phyloP scores from a whole-genome alignment of 2,797 vertebrate species.

The Sebastes hubbsi region DNA sequence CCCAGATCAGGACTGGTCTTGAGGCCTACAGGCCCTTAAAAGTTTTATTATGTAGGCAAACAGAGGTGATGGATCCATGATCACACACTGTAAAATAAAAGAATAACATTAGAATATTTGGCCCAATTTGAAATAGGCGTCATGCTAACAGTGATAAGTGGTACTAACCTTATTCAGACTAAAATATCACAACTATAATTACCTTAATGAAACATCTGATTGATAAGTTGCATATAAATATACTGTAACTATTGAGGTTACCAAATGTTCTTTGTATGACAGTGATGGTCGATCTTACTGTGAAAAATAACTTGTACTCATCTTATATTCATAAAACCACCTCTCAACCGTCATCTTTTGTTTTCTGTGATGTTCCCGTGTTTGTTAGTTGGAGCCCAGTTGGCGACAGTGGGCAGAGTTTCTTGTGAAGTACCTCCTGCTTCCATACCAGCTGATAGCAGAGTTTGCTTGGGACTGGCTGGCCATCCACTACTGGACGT shows the following conservation, averaged over 20 bases:
- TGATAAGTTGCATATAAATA: background rate
- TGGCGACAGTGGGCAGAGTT: conserved; percentile 94
- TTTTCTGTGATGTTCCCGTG: background rate
- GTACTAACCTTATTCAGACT: background rate
- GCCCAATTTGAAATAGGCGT: background rate
- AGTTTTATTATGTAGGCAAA: background rate
- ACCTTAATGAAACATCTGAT: background rate
- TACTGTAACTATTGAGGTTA: background rate
- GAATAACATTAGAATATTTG: background rate
- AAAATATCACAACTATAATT: background rate
- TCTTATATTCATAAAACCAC: background rate
- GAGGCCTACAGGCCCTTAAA: fast-evolving
- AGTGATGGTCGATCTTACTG: background rate
- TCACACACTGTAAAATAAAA: background rate
- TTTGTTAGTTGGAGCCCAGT: conserved; percentile 81
- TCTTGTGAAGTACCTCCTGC: conserved; percentile 88
- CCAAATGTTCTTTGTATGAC: background rate
- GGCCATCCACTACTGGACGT: conserved; percentile 93
- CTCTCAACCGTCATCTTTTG: background rate
- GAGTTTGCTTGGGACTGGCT: conserved; percentile 97
- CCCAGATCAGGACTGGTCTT: background rate
- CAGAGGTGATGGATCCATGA: background rate
- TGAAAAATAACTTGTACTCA: background rate
- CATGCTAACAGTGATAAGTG: background rate
- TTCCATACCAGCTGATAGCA: conserved; percentile 93